Percentiles rank a stretch among this genome's conserved stretches.
phyloP scores from a whole-genome alignment of 2,797 vertebrate species.

The Trichosurus vulpecula region DNA sequence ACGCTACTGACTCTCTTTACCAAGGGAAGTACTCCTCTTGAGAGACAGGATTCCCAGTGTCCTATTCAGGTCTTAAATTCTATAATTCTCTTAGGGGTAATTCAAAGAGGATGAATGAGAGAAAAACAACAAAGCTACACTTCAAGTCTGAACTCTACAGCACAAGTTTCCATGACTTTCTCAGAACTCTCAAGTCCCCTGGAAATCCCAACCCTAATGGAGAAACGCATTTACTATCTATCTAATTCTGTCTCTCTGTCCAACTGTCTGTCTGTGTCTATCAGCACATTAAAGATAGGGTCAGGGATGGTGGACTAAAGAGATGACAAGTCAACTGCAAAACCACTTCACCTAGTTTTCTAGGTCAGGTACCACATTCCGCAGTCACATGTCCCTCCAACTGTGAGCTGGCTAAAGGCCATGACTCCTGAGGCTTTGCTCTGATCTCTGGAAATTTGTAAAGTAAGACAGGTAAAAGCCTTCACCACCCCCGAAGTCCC shows the following conservation, averaged over 20 bases:
- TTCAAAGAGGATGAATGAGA: background rate
- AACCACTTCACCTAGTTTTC: background rate
- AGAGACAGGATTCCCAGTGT: background rate
- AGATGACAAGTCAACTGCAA: background rate
- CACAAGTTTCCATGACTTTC: background rate
- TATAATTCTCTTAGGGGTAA: background rate
- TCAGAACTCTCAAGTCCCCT: background rate
- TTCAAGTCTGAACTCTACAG: background rate
- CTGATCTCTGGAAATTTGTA: background rate
- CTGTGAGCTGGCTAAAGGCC: background rate
- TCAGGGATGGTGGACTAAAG: background rate
- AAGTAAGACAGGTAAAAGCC: background rate
- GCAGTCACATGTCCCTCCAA: background rate
- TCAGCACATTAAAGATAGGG: background rate
- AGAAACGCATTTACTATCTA: background rate
- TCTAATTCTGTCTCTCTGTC: background rate
- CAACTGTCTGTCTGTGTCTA: too few species aligned
- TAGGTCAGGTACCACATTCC: too few species aligned
- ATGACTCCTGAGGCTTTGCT: background rate
- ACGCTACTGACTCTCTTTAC: background rate
- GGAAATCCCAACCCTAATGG: background rate
- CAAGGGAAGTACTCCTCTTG: background rate
- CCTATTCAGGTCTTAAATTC: background rate
- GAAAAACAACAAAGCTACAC: background rate
- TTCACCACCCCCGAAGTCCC: background rate